Conservation (phyloP, 2,113 vertebrate species). For the Lagenorhynchus albirostris region DNA sequence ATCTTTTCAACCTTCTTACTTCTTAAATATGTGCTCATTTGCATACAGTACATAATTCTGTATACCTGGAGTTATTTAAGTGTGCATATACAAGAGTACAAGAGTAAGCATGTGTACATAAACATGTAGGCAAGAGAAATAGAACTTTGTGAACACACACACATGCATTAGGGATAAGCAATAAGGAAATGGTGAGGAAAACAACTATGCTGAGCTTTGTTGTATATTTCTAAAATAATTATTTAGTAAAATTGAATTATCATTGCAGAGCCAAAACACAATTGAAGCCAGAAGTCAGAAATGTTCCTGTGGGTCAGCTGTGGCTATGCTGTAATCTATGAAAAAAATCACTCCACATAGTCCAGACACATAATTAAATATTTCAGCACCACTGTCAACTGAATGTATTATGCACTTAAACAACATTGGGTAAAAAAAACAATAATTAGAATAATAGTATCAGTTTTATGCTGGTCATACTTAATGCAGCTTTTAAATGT, state of each 20-base stretch:
- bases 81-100: not conserved
- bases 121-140: not conserved
- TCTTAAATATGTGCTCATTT: not conserved
- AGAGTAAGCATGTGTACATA: not conserved
- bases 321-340: not conserved
- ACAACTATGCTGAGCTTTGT: not conserved
- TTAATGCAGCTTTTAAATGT: not conserved
- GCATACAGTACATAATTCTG: not conserved
- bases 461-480: not conserved
- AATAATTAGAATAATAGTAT: not conserved
- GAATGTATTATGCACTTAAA: conserved; percentile 1
- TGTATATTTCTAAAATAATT: not conserved
- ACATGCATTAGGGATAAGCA: not conserved
- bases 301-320: not conserved
- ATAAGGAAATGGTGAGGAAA: not conserved
- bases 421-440: not conserved
- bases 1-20: not conserved
- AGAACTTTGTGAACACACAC: not conserved
- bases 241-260: not conserved
- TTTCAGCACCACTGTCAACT: not conserved
- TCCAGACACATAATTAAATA: not conserved
- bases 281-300: not conserved
- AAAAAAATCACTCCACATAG: conserved; percentile 2
- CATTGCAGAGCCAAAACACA: not conserved
- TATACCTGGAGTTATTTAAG: not conserved